Conservation (phyloP, 2,888 invertebrate genomes). For the Helicoverpa assulta region DNA sequence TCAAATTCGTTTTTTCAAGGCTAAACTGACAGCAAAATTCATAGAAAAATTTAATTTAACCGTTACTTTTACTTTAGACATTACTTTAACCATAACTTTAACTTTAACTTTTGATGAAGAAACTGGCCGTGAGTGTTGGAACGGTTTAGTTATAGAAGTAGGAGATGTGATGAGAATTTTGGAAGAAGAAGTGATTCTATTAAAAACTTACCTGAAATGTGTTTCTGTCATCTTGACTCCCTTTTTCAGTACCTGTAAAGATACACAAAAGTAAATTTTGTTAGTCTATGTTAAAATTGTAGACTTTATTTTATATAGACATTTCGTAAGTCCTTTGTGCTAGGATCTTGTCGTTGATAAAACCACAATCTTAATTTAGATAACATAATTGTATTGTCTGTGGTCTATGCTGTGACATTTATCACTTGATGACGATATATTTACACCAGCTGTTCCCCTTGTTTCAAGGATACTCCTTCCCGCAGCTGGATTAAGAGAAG, state of each 20-base stretch:
- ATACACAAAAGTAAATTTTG: background rate
- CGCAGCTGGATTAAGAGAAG: too few relatives aligned
- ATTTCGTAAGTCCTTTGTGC: background rate
- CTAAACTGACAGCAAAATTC: too few relatives aligned
- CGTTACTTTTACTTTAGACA: too few relatives aligned
- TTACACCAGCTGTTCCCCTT: too few relatives aligned
- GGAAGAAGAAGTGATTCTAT: background rate
- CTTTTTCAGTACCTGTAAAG: slow-evolving; percentile 42
- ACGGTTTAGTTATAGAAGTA: background rate
- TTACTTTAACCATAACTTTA: too few relatives aligned
- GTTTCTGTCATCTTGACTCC: slow-evolving; percentile 50
- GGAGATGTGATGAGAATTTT: slow-evolving; percentile 2
- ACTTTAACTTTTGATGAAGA: too few relatives aligned
- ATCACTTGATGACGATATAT: background rate
- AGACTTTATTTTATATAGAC: too few relatives aligned
- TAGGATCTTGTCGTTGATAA: background rate
- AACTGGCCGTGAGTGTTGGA: too few relatives aligned
- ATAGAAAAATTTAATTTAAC: too few relatives aligned
- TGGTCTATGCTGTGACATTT: slow-evolving; percentile 3
- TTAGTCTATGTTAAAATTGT: too few relatives aligned
- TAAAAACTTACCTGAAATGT: slow-evolving; percentile 40
- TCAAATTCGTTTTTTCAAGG: too few relatives aligned
- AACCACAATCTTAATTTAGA: slow-evolving; percentile 1
- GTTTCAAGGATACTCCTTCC: background rate
- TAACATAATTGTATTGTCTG: slow-evolving; percentile 1